Conservation (phyloP, 92 coral and sea anemone species). For the Pocillopora meandrina region DNA sequence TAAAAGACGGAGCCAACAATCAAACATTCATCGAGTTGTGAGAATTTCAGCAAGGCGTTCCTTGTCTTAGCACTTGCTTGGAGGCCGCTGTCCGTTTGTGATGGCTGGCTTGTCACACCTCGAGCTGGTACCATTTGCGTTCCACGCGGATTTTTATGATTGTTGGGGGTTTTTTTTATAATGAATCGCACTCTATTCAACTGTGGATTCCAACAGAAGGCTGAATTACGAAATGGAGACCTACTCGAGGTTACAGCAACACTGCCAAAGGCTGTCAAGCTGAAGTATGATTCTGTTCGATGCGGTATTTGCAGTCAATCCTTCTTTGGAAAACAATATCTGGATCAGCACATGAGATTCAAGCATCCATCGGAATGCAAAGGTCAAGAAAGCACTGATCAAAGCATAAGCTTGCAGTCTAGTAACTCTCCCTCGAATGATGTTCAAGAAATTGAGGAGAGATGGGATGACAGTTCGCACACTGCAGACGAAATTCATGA, state of each 20-base stretch:
- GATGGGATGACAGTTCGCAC: neutral
- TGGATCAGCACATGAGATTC: constrained; percentile 53
- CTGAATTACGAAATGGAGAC: neutral
- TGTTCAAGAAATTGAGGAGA: neutral
- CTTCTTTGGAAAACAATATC: constrained; percentile 43
- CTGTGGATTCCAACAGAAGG: neutral
- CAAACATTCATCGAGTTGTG: neutral
- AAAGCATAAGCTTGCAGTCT: neutral
- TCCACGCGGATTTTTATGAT: too few relatives aligned
- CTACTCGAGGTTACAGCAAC: neutral
- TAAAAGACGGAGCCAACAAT: constrained; percentile 1
- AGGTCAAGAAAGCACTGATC: neutral
- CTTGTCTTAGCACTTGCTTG: constrained; percentile 5
- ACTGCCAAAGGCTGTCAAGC: neutral
- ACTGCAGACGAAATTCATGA: neutral
- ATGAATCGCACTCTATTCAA: neutral
- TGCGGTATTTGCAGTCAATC: constrained; percentile 52
- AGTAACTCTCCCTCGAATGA: neutral
- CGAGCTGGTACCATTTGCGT: too few relatives aligned
- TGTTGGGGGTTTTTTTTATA: too few relatives aligned
- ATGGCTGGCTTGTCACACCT: neutral
- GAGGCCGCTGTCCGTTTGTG: neutral
- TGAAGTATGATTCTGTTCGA: constrained; percentile 29
- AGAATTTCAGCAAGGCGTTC: neutral
- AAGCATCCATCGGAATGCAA: constrained; percentile 33